phyloP scores from a whole-genome alignment of 2,113 vertebrate species.

The Rhinogobius similis region DNA sequence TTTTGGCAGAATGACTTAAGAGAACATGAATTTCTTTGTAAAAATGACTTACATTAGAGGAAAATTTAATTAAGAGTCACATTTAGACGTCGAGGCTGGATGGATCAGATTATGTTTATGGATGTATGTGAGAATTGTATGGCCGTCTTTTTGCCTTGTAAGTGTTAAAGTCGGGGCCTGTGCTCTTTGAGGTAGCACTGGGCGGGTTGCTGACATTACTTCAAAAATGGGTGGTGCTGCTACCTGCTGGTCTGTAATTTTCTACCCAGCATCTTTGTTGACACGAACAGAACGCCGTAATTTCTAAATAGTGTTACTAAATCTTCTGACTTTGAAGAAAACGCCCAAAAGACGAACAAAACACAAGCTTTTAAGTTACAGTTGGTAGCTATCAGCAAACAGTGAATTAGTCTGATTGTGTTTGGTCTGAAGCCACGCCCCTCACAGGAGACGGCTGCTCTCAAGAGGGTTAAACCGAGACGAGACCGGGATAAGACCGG shows the following conservation, averaged over 20 bases:
- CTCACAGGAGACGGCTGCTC: not conserved
- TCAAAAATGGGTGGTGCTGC: conserved; percentile 32
- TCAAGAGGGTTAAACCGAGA: not conserved
- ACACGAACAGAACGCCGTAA: conserved; percentile 32
- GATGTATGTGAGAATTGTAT: no score
- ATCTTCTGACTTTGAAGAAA: conserved; percentile 11
- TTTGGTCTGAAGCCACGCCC: not conserved
- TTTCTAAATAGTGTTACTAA: conserved; percentile 28
- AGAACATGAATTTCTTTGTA: no score
- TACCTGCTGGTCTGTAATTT: conserved; percentile 56
- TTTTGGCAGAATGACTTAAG: no score
- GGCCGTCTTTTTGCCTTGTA: not conserved
- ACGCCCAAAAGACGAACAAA: not conserved
- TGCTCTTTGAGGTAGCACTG: not conserved
- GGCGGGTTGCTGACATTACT: not conserved
- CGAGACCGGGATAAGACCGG: no score
- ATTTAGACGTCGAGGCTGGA: no score
- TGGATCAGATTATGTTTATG: no score
- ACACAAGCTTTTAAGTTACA: not conserved
- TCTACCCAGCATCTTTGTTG: conserved; percentile 26
- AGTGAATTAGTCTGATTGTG: not conserved
- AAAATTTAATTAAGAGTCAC: no score
- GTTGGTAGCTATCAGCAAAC: not conserved
- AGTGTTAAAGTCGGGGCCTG: not conserved
- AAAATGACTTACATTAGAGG: no score